A percentile compares a stretch with the other conserved stretches of the same genome.
These are phyloP conservation scores for Sitta carolinensis DNA, from an alignment of 2,797 vertebrate genomes.

Conservation along the genomic window DNA sequence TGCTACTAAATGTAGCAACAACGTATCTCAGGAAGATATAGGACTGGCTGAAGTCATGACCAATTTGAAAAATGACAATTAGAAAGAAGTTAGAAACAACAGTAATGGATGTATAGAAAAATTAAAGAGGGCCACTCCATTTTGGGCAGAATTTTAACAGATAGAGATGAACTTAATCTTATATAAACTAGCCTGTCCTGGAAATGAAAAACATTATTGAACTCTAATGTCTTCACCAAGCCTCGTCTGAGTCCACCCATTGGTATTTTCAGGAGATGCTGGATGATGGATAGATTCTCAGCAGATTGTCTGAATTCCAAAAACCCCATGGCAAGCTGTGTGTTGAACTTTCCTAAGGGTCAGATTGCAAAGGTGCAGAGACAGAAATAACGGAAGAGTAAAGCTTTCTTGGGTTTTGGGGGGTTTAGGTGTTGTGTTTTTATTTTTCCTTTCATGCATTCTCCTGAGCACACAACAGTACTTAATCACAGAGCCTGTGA, in stretches of 20 bases:
- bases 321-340: background rate
- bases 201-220: background rate
- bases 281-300: background rate
- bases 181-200: background rate
- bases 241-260: background rate
- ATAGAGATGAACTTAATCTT: background rate
- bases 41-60: background rate
- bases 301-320: background rate
- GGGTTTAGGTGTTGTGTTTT: background rate
- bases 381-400: accelerated
- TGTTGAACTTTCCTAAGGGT: background rate
- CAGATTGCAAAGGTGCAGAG: background rate
- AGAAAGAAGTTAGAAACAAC: background rate
- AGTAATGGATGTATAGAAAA: background rate
- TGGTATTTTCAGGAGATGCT: background rate
- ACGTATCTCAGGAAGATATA: background rate
- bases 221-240: background rate
- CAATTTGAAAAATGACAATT: background rate
- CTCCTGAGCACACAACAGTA: background rate
- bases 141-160: slow-evolving; percentile 13
- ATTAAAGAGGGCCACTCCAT: background rate
- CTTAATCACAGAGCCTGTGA: background rate
- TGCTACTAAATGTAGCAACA: background rate
- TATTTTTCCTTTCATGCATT: background rate
- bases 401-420: background rate